A percentile compares a stretch with the other conserved stretches of the same genome.
Conservation (phyloP, 2,888 invertebrate species). For the Amblyjoppa proteus region DNA sequence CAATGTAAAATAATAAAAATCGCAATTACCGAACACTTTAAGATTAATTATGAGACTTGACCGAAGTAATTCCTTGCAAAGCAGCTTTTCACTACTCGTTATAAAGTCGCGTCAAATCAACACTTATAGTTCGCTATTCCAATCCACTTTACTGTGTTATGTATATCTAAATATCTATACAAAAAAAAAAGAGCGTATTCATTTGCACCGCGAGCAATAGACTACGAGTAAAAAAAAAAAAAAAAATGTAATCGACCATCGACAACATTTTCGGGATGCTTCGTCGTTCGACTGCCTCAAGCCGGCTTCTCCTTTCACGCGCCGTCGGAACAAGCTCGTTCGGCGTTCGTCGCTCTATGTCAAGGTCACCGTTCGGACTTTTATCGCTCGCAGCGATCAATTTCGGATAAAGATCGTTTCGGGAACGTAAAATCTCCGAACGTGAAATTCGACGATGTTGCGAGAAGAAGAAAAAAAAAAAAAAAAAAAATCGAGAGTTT, state of each 20-base stretch:
- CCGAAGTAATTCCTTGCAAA: too few relatives aligned
- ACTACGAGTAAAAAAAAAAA: not conserved
- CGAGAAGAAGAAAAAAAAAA: not conserved
- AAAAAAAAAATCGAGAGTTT: slow-evolving; percentile 12
- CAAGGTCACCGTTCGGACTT: slow-evolving; percentile 51
- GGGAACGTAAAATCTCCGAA: not conserved
- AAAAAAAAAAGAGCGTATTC: too few relatives aligned
- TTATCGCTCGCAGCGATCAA: not conserved
- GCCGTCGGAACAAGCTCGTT: not conserved
- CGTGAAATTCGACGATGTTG: not conserved
- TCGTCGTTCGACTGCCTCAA: not conserved
- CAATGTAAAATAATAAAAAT: too few relatives aligned
- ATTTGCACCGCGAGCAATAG: too few relatives aligned
- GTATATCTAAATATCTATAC: too few relatives aligned
- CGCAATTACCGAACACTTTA: too few relatives aligned
- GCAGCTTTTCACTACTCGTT: too few relatives aligned
- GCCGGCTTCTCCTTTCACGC: not conserved
- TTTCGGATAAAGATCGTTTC: not conserved
- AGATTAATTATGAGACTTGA: too few relatives aligned
- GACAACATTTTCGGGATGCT: not conserved
- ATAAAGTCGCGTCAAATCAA: too few relatives aligned
- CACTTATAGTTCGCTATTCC: too few relatives aligned
- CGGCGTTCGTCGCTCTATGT: slow-evolving; percentile 58
- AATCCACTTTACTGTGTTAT: too few relatives aligned
- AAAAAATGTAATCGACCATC: not conserved